A percentile compares a stretch with the other conserved stretches of the same genome.
These are phyloP conservation scores for Scaptomyza polygonia DNA, from an alignment of 2,888 invertebrate species.

Conservation along the genomic window DNA sequence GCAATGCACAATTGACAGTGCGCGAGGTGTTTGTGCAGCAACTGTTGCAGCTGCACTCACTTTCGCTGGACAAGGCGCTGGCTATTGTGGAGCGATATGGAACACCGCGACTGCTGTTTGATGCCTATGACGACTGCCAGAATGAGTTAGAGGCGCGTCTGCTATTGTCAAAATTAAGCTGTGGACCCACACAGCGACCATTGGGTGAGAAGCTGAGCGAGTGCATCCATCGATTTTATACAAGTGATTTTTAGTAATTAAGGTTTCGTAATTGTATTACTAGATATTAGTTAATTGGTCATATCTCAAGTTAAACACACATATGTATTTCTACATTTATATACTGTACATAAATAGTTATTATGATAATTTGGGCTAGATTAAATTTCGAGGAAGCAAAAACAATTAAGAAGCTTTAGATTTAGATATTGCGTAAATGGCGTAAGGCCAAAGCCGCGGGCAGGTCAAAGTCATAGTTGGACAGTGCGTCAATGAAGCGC, in stretches of 20 bases:
- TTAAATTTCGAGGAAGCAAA: slow-evolving; percentile 13
- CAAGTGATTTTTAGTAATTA: slow-evolving; percentile 44
- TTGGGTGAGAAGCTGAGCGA: slow-evolving; percentile 89
- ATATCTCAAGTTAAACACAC: slow-evolving; percentile 77
- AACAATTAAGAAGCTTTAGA: too few species aligned
- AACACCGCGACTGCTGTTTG: slow-evolving; percentile 86
- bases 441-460: slow-evolving; percentile 98
- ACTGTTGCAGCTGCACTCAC: slow-evolving; percentile 92
- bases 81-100: slow-evolving; percentile 91
- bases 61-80: slow-evolving; percentile 93
- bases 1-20: slow-evolving; percentile 90
- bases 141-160: slow-evolving; percentile 86
- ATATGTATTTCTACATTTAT: slow-evolving; percentile 61
- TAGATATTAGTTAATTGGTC: slow-evolving; percentile 69
- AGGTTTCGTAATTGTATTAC: slow-evolving; percentile 69
- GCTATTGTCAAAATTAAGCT: slow-evolving; percentile 87
- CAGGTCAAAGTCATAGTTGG: slow-evolving; percentile 94
- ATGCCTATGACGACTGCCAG: slow-evolving; percentile 84
- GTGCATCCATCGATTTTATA: slow-evolving; percentile 86
- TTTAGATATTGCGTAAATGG: slow-evolving; percentile 98
- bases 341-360: not conserved
- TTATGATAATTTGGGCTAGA: slow-evolving; percentile 43
- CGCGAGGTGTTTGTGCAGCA: slow-evolving; percentile 94
- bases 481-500: slow-evolving; percentile 94
- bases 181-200: slow-evolving; percentile 86